Base-by-base conservation (phyloP, 2,113 vertebrate genomes). In the Cacatua alba region DNA sequence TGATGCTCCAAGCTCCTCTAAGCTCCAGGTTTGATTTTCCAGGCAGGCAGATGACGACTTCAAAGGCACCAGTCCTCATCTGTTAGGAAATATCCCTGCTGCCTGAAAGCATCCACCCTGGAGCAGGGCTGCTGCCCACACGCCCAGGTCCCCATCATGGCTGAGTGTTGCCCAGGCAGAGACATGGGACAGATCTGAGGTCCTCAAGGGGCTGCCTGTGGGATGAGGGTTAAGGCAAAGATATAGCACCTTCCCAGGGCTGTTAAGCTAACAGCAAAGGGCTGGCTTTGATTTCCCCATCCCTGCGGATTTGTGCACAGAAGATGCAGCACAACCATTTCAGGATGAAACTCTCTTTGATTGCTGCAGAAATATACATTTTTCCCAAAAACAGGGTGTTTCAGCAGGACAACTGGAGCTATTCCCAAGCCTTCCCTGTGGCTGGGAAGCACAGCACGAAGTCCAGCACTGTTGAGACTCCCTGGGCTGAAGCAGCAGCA, bases 341-440 rank as follows among this genome's bases (percentile, higher is more conserved):
- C 0, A 0, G 79, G 82, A 72, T 64, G 43, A 74, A 84, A 88
- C 85, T 67, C 55, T 75, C 69, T 72, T 88, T 33, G 82, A 60
- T 48, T 90, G 95, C 92, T 95, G 80, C n/a, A 57, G 92, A 96
- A 97, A 96, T 80, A 89, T 92, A 86, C 65, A 64, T 91, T 74
- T 64, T 87, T 88, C 63, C 91, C 78, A 41, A 7, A 84, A 75
- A 87, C 77, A 82, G 86, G 49, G 7, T 10, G 43, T 75, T 86
- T 95, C 69, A 70, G 49, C 51, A 28, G 91, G 67, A 91, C 82
- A 94, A 74, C 51, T 16, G 39, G 94, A 94, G 95, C 74, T 72
- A 29, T 94, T 92, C 82, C 59, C 41, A 94, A 97, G 89, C 95
- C 94, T 51, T 18, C 77, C 91, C 87, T 4, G 53, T 84, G 89